Evolutionary conservation across 2,113 vertebrate genomes (phyloP).

Genomic region (Vombatus ursinus): DNA sequence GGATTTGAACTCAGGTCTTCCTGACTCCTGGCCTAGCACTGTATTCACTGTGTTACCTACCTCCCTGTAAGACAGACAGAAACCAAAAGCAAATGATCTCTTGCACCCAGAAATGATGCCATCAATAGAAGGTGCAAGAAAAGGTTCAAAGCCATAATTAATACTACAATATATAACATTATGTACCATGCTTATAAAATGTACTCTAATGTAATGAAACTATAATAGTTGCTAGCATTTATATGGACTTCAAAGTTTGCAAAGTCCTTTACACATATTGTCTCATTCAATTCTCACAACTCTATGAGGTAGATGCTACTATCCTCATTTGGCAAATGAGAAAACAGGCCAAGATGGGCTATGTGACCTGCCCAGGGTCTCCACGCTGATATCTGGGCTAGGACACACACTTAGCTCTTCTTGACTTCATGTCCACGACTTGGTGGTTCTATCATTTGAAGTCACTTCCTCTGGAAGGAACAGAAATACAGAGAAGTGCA

Average conservation of each 20-base stretch:
- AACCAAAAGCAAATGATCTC: neutral
- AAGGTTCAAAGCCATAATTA: neutral
- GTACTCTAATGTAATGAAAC: neutral
- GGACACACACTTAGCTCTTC: neutral
- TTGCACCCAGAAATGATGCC: neutral
- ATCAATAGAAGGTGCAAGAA: neutral
- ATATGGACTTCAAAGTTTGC: neutral
- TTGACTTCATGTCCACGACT: neutral
- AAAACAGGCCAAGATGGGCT: neutral
- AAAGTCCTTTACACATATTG: neutral
- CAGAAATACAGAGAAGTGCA: neutral
- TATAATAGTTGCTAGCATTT: neutral
- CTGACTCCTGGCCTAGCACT: neutral
- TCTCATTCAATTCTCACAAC: neutral
- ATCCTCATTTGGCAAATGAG: neutral
- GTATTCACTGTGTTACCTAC: neutral
- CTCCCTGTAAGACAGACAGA: neutral
- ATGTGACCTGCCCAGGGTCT: neutral
- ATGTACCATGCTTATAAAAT: neutral
- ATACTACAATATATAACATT: neutral
- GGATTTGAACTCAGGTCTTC: neutral
- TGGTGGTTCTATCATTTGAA: neutral
- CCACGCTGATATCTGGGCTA: neutral
- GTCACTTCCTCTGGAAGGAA: neutral
- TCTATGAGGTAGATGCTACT: neutral